phyloP scores from a whole-genome alignment of 1,140 invertebrate species.

The Geopemphigus sp. region DNA sequence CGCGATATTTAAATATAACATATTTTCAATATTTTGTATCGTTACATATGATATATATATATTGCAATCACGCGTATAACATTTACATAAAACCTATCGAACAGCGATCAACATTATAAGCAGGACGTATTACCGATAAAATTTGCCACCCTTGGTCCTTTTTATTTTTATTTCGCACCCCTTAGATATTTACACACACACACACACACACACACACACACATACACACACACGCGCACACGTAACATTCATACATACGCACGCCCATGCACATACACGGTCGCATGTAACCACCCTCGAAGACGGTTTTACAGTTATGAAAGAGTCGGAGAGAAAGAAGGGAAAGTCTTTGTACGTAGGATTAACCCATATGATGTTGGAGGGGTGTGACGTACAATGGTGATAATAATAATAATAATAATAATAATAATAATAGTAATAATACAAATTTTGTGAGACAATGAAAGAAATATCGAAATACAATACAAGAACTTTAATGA shows the following conservation, averaged over 20 bases:
- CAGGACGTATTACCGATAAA: slow-evolving; percentile 27
- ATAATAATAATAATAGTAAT: slow-evolving; percentile 32
- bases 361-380: neutral
- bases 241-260: neutral
- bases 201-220: neutral
- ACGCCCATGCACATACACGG: neutral
- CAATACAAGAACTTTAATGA: slow-evolving; percentile 13
- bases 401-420: slow-evolving; percentile 8
- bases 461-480: slow-evolving; percentile 16
- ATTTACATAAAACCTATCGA: slow-evolving; percentile 7
- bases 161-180: slow-evolving; percentile 33
- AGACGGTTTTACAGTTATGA: neutral
- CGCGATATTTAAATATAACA: too few species aligned
- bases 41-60: too few species aligned
- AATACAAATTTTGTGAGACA: slow-evolving; percentile 20
- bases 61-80: neutral
- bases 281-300: slow-evolving; percentile 4
- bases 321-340: neutral
- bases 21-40: too few species aligned
- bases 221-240: neutral
- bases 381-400: slow-evolving; percentile 17
- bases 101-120: slow-evolving; percentile 17
- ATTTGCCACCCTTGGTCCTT: slow-evolving; percentile 26
- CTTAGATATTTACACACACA: neutral
- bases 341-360: neutral